Percentiles rank a stretch among this genome's conserved stretches.
phyloP scores from a whole-genome alignment of 1,140 invertebrate species.

The Drosophila bocqueti region DNA sequence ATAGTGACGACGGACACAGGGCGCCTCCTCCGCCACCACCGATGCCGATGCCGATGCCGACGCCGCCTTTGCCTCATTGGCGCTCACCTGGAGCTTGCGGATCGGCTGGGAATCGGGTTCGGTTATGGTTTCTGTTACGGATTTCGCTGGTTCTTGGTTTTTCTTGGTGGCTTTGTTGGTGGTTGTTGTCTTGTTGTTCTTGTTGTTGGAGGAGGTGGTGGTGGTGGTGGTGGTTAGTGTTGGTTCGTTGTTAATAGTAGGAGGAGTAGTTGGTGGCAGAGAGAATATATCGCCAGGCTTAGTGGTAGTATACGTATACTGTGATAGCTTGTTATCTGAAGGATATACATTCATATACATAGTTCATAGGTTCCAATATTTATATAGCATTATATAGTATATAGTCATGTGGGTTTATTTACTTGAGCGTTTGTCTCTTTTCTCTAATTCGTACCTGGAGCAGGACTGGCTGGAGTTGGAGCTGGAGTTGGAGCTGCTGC shows the following conservation, averaged over 20 bases:
- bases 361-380: slow-evolving; percentile 63
- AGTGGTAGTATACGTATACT: slow-evolving; percentile 84
- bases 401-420: slow-evolving; percentile 34
- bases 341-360: slow-evolving; percentile 83
- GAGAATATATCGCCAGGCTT: slow-evolving; percentile 83
- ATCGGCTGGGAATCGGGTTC: slow-evolving; percentile 33
- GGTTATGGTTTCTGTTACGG: slow-evolving; percentile 36
- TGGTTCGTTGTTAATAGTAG: slow-evolving; percentile 82
- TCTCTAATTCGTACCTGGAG: slow-evolving; percentile 81
- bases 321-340: slow-evolving; percentile 81
- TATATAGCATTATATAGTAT: slow-evolving; percentile 42
- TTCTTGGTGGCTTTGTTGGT: slow-evolving; percentile 15
- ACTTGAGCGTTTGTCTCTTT: slow-evolving; percentile 30
- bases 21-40: slow-evolving; percentile 45
- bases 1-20: slow-evolving; percentile 68
- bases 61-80: slow-evolving; percentile 48
- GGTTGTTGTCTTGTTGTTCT: slow-evolving; percentile 23
- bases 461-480: slow-evolving; percentile 17
- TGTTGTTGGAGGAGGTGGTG: slow-evolving; percentile 5
- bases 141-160: slow-evolving; percentile 21
- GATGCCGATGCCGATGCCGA: neutral
- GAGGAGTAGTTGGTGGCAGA: slow-evolving; percentile 78
- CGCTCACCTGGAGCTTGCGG: slow-evolving; percentile 50
- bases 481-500: neutral
- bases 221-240: slow-evolving; percentile 58